Conservation (phyloP, 2,113 vertebrate species). For the Chlamydotis undulata region DNA sequence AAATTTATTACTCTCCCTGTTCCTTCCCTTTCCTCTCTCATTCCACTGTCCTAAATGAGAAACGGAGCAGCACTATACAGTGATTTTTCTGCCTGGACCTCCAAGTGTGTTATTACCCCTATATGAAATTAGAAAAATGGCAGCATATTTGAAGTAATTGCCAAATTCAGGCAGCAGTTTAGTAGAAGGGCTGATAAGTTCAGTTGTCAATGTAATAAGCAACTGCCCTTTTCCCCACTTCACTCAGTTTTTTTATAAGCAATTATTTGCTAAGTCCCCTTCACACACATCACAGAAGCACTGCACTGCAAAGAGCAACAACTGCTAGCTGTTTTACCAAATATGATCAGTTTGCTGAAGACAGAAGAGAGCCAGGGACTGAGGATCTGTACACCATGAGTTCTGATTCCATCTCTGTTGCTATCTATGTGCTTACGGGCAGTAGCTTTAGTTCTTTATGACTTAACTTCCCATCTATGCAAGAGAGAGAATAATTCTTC, state of each 20-base stretch:
- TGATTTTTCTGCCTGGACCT: not conserved
- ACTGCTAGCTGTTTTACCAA: not conserved
- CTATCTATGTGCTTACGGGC: not conserved
- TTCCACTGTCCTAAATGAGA: not conserved
- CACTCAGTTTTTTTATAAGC: not conserved
- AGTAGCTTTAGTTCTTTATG: not conserved
- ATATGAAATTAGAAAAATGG: not conserved
- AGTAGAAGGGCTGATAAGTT: not conserved
- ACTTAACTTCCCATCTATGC: slow-evolving; percentile 1
- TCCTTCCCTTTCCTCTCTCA: not conserved
- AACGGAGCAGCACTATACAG: not conserved
- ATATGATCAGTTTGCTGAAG: not conserved
- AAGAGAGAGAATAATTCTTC: not conserved
- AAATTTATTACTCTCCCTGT: not conserved
- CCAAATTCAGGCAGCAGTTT: not conserved
- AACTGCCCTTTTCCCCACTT: not conserved
- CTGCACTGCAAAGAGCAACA: not conserved
- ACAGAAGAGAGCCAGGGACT: not conserved
- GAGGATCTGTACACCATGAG: not conserved
- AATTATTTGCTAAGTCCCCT: not conserved
- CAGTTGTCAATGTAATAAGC: not conserved
- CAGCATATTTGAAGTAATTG: not conserved
- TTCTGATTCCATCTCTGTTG: not conserved
- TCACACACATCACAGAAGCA: not conserved
- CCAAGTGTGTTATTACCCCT: not conserved